These are phyloP conservation scores for Eolophus roseicapilla DNA, from an alignment of 2,113 vertebrate genomes.

Conservation along the genomic window DNA sequence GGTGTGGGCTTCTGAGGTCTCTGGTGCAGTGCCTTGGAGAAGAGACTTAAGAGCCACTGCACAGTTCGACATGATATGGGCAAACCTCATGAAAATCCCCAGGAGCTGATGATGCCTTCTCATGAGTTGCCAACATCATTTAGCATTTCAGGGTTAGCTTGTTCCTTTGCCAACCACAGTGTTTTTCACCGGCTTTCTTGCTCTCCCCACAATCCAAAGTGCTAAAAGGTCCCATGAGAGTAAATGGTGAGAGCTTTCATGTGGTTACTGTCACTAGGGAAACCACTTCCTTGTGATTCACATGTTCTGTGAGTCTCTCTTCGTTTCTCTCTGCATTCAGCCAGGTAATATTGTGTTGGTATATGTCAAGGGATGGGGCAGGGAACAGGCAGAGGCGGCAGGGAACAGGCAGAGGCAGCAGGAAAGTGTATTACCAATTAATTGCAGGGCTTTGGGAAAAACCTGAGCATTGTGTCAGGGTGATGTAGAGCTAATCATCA, in stretches of 20 bases:
- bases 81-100: not conserved
- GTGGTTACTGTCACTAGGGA: conserved; percentile 68
- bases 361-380: not conserved
- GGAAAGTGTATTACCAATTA: not conserved
- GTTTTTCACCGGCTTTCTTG: conserved; percentile 13
- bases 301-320: conserved; percentile 48
- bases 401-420: conserved; percentile 8
- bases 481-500: not conserved
- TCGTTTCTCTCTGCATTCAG: conserved; percentile 12
- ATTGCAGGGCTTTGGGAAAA: not conserved
- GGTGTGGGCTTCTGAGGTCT: not conserved
- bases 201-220: conserved; percentile 57
- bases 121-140: not conserved
- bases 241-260: conserved; percentile 60
- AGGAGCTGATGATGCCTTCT: not conserved
- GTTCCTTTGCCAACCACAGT: conserved; percentile 8
- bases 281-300: conserved; percentile 68
- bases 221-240: conserved; percentile 62
- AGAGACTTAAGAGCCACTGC: not conserved
- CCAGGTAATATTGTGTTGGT: not conserved
- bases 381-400: not conserved
- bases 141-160: not conserved
- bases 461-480: not conserved
- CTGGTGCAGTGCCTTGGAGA: not conserved
- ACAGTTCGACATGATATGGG: not conserved